Evolutionary conservation across 2,888 invertebrate genomes (phyloP).

Genomic region (Cylindroiulus punctatus): DNA sequence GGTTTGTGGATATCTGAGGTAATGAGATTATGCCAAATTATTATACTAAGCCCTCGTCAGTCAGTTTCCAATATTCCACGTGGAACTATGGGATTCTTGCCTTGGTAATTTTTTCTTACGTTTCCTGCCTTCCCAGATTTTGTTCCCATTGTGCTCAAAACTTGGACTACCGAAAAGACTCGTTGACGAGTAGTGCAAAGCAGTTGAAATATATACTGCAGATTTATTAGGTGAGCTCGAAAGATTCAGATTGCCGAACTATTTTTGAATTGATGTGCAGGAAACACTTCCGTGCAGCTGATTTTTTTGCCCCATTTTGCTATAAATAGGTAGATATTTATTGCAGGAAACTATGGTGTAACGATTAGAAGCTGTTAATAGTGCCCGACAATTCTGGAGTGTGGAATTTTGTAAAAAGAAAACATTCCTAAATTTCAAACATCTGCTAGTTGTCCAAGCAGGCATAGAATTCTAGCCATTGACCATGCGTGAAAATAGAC

Average conservation of each 20-base stretch:
- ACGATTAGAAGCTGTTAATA: not conserved
- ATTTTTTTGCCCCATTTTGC: not conserved
- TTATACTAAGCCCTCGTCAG: not conserved
- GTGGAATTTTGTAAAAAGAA: not conserved
- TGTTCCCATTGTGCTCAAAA: constrained; percentile 29
- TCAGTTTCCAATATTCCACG: not conserved
- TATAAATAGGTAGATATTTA: not conserved
- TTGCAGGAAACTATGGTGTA: not conserved
- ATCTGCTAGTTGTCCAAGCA: not conserved
- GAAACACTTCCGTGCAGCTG: not conserved
- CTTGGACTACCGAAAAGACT: not conserved
- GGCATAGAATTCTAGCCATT: no score
- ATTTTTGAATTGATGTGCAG: not conserved
- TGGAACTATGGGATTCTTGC: constrained; percentile 38
- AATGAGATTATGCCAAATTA: no score
- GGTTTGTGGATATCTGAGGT: no score
- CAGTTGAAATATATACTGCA: not conserved
- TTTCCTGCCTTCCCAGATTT: constrained; percentile 26
- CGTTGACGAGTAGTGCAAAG: not conserved
- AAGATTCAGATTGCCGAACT: not conserved
- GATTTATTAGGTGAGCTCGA: not conserved
- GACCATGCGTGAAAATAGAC: no score
- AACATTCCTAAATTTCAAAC: not conserved
- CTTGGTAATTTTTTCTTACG: constrained; percentile 16
- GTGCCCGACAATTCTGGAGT: not conserved